Evolutionary conservation across 2,888 invertebrate genomes (phyloP).

Genomic region (Plutella xylostella): DNA sequence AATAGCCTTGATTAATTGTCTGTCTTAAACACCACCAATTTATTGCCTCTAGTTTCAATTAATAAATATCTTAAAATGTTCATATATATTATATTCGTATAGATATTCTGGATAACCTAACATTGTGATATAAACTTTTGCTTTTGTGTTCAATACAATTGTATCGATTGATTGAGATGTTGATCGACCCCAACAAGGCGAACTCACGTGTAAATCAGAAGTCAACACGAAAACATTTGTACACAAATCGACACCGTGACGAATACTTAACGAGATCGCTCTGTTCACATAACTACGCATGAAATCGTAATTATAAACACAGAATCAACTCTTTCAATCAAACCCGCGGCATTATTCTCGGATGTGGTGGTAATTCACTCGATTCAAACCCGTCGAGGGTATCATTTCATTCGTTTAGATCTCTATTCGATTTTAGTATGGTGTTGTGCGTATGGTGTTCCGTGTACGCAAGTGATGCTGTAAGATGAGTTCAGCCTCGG

Average conservation of each 20-base stretch:
- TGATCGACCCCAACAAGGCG: too few species aligned
- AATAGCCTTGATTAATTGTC: too few species aligned
- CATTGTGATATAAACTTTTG: too few species aligned
- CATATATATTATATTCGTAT: too few species aligned
- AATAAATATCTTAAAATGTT: too few species aligned
- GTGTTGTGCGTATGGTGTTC: background rate
- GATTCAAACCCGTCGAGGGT: constrained; percentile 3
- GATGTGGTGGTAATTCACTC: constrained; percentile 9
- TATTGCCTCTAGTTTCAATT: too few species aligned
- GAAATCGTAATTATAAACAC: constrained; percentile 60
- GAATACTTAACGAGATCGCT: constrained; percentile 52
- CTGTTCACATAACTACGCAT: constrained; percentile 50
- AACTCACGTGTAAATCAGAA: constrained; percentile 5
- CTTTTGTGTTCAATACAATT: too few species aligned
- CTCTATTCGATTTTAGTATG: background rate
- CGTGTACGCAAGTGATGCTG: constrained; percentile 2
- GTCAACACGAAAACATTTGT: constrained; percentile 17
- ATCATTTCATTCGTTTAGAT: constrained; percentile 7
- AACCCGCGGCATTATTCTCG: constrained; percentile 16
- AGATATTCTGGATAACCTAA: too few species aligned
- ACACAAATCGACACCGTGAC: constrained; percentile 51
- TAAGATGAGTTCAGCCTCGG: too few species aligned
- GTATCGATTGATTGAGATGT: too few species aligned
- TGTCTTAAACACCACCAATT: too few species aligned
- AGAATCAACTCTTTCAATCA: constrained; percentile 33